Conservation (phyloP, 1,140 invertebrate species). For the Hycleus phaleratus region DNA sequence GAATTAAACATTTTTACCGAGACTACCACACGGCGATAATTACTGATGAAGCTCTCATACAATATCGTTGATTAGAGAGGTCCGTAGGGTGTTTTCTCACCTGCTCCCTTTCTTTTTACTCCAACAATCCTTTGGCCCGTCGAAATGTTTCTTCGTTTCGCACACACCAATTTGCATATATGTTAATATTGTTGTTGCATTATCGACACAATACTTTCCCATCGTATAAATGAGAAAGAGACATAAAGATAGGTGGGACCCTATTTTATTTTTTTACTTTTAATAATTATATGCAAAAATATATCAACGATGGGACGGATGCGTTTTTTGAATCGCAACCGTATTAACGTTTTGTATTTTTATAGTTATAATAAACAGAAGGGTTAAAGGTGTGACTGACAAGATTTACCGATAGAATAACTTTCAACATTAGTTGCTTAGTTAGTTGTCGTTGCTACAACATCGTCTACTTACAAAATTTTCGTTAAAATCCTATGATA, state of each 20-base stretch:
- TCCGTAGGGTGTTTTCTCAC: not conserved
- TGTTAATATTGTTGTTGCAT: not conserved
- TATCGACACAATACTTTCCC: constrained; percentile 14
- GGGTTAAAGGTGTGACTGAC: constrained; percentile 34
- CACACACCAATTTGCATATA: constrained; percentile 13
- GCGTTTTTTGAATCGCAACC: constrained; percentile 10
- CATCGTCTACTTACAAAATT: not conserved
- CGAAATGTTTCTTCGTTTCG: constrained; percentile 3
- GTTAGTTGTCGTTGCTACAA: not conserved
- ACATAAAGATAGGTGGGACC: not conserved
- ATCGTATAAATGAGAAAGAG: not conserved
- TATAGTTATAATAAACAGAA: constrained; percentile 23
- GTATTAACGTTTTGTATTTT: constrained; percentile 13
- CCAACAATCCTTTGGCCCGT: not conserved
- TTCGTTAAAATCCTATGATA: too few species aligned
- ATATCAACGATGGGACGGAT: constrained; percentile 8
- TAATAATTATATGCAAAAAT: constrained; percentile 21
- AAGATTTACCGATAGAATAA: constrained; percentile 24
- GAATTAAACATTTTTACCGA: constrained; percentile 14
- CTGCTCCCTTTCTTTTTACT: not conserved
- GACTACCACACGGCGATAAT: constrained; percentile 18
- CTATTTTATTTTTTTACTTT: too few species aligned
- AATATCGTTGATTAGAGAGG: not conserved
- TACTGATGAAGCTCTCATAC: constrained; percentile 9
- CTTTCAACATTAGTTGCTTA: not conserved